phyloP scores from a whole-genome alignment of 2,888 invertebrate species.

The Hyppa rectilinea region DNA sequence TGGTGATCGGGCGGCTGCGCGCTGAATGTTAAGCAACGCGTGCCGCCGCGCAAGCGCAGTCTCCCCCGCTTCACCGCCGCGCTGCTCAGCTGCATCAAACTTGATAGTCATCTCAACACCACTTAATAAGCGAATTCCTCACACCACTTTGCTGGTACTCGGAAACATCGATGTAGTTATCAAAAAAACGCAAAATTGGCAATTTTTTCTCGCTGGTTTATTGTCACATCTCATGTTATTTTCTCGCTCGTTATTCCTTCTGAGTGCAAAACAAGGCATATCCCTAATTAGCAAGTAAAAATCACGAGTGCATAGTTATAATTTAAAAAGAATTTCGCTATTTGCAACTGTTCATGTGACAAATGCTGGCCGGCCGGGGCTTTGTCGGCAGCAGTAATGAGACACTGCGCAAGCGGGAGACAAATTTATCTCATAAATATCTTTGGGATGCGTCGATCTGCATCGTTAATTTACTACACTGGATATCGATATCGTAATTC shows the following conservation, averaged over 20 bases:
- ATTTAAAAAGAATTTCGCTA: slow-evolving; percentile 81
- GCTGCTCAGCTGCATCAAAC: slow-evolving; percentile 61
- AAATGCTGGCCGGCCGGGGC: slow-evolving; percentile 80
- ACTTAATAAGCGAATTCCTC: slow-evolving; percentile 77
- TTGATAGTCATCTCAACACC: slow-evolving; percentile 75
- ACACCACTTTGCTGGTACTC: slow-evolving; percentile 70
- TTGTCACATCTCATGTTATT: slow-evolving; percentile 65
- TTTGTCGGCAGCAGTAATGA: slow-evolving; percentile 89
- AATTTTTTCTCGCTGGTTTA: slow-evolving; percentile 70
- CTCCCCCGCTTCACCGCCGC: slow-evolving; percentile 41
- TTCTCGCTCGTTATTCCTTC: slow-evolving; percentile 65
- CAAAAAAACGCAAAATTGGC: slow-evolving; percentile 62
- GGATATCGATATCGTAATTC: slow-evolving; percentile 86
- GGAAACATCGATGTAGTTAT: slow-evolving; percentile 64
- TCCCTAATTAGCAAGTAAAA: slow-evolving; percentile 74
- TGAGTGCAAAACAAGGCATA: slow-evolving; percentile 68
- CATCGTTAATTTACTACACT: slow-evolving; percentile 84
- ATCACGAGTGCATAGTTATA: slow-evolving; percentile 71
- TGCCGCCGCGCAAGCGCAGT: slow-evolving; percentile 34
- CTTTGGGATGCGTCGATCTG: slow-evolving; percentile 85
- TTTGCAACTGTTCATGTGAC: slow-evolving; percentile 87
- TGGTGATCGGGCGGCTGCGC: slow-evolving; percentile 55
- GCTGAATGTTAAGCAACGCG: slow-evolving; percentile 69
- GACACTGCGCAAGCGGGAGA: slow-evolving; percentile 82
- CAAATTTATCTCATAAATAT: slow-evolving; percentile 89